Evolutionary conservation across 1,140 invertebrate genomes (phyloP).

Genomic region (Bactericera cockerelli): DNA sequence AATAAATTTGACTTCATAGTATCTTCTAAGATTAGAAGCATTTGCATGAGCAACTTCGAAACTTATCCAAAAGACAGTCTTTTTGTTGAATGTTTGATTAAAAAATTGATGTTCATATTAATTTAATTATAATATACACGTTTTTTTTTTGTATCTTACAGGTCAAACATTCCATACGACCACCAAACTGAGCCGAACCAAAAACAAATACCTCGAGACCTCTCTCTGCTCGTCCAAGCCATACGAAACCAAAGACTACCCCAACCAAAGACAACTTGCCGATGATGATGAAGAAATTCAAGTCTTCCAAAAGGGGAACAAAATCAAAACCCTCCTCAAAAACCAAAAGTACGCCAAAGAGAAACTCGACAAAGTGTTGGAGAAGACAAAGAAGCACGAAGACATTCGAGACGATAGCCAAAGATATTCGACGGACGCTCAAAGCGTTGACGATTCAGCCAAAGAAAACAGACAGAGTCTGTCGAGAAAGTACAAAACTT

Average conservation of each 20-base stretch:
- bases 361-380: not conserved
- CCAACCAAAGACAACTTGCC: not conserved
- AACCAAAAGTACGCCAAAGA: slow-evolving; percentile 4
- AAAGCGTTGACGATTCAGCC: not conserved
- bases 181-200: not conserved
- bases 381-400: not conserved
- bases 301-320: slow-evolving; percentile 1
- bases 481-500: not conserved
- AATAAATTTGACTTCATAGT: no score
- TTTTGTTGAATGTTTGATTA: no score
- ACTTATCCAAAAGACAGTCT: no score
- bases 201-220: slow-evolving; percentile 1
- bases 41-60: no score
- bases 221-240: not conserved
- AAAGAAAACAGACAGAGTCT: slow-evolving; percentile 1
- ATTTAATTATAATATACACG: no score
- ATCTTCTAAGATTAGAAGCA: no score
- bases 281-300: not conserved
- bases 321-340: slow-evolving; percentile 2
- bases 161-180: not conserved
- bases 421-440: not conserved
- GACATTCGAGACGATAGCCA: not conserved
- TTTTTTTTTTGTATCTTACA: no score
- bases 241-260: not conserved
- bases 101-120: no score